Conservation (phyloP, 2,888 invertebrate species). For the Microplitis deprimator region DNA sequence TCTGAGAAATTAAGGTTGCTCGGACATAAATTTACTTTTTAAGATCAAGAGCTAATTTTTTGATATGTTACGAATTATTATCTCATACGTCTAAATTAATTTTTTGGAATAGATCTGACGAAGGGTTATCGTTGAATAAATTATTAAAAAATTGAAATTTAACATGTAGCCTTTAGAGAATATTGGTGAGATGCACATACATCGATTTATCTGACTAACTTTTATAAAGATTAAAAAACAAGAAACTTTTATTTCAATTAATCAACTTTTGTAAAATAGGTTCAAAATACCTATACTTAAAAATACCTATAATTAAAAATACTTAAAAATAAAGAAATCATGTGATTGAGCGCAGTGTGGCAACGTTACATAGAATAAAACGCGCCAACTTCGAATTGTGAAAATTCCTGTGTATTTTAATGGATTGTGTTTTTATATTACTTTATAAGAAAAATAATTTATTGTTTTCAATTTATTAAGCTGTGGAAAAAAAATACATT, state of each 20-base stretch:
- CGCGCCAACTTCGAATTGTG: not conserved
- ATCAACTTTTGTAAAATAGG: not conserved
- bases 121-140: not conserved
- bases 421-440: not conserved
- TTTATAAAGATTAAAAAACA: not conserved
- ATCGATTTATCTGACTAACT: not conserved
- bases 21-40: not conserved
- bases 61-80: not conserved
- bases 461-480: not conserved
- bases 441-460: not conserved
- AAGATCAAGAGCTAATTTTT: not conserved
- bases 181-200: not conserved
- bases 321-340: not conserved
- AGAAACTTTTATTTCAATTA: not conserved
- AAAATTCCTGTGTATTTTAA: not conserved
- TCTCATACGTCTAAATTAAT: not conserved
- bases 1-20: not conserved
- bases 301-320: not conserved
- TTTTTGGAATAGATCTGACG: not conserved
- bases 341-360: not conserved
- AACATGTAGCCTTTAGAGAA: not conserved
- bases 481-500: not conserved
- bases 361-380: not conserved
- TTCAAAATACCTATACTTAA: too few relatives aligned
- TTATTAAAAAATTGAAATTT: not conserved